Base-by-base conservation (phyloP, 2,888 invertebrate genomes). In the Synanthedon vespiformis region DNA sequence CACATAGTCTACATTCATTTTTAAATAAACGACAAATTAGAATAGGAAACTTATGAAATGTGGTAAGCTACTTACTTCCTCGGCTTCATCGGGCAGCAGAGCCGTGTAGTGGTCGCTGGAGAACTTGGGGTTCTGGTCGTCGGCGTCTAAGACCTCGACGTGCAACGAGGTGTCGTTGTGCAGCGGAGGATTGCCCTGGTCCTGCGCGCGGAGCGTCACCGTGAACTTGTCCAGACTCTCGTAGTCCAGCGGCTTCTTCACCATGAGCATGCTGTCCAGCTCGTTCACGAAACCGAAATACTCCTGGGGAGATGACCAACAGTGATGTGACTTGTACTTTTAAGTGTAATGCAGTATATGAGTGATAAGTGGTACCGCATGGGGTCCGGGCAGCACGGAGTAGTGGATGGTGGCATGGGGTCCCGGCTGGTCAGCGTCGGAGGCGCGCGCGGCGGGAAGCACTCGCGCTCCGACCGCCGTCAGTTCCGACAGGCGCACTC, bases 61-160 rank as follows among this genome's bases (percentile, higher is more conserved):
- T 34, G 10, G 10, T 22, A 34, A 10, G 34, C 4, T 6, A 52
- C 62, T 64, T 57, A 90, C 90, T 68, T 83, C 82, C 57, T 80
- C 78, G 0, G 89, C 89, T 51, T 90, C 88, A 8, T 90, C 89
- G 0, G 94, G 92, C 53, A 96, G 65, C 6, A 89, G 80, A 0
- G 94, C 91, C 48, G 90, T 90, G 70, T 94, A 95, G 57, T 93
- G 90, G 49, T 95, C 94, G 57, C 92, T 90, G 8, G 89, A 70
- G 72, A 96, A 96, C 64, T 90, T 90, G 0, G 96, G 96, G 85
- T 96, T 96, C 81, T 96, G 96, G 77, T 96, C 96, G 67, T 96
- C 96, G 0, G 96, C 95, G 74, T 96, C 96, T 18, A 95, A 90
- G 48, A 96, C 93, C 49, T 72, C 91, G 0, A 97, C 93, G 3